Percentiles rank a stretch among this genome's conserved stretches.
Conservation (phyloP, 2,888 invertebrate genomes). For the Drosophila leonis region DNA sequence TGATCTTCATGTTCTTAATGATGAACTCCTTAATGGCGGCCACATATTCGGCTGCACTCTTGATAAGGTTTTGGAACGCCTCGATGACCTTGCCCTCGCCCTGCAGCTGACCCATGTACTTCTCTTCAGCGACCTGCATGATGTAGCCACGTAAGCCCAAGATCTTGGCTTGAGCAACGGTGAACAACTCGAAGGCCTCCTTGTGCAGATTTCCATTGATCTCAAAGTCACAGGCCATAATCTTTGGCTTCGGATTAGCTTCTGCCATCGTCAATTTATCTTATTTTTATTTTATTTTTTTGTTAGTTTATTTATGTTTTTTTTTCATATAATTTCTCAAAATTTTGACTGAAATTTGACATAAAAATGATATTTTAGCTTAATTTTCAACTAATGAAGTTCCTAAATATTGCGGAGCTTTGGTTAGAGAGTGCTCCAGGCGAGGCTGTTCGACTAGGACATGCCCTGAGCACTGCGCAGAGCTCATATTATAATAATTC, state of each 20-base stretch:
- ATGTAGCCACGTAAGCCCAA: conserved; percentile 62
- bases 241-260: not conserved
- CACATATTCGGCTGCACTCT: conserved; percentile 56
- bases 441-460: no score
- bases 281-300: not conserved
- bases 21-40: conserved; percentile 30
- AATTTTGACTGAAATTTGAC: not conserved
- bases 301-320: not conserved
- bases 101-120: conserved; percentile 52
- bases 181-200: conserved; percentile 62
- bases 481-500: no score
- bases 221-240: conserved; percentile 64
- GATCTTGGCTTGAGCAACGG: conserved; percentile 51
- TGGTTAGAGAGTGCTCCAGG: no score
- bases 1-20: conserved; percentile 6
- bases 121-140: conserved; percentile 25
- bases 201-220: conserved; percentile 48
- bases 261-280: conserved; percentile 33
- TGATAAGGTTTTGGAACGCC: conserved; percentile 51
- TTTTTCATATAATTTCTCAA: not conserved
- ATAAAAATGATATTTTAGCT: not conserved
- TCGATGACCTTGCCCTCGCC: conserved; percentile 66
- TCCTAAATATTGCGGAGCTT: no score
- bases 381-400: no score
- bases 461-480: no score